phyloP scores from a whole-genome alignment of 2,113 vertebrate species.

The Cariama cristata region DNA sequence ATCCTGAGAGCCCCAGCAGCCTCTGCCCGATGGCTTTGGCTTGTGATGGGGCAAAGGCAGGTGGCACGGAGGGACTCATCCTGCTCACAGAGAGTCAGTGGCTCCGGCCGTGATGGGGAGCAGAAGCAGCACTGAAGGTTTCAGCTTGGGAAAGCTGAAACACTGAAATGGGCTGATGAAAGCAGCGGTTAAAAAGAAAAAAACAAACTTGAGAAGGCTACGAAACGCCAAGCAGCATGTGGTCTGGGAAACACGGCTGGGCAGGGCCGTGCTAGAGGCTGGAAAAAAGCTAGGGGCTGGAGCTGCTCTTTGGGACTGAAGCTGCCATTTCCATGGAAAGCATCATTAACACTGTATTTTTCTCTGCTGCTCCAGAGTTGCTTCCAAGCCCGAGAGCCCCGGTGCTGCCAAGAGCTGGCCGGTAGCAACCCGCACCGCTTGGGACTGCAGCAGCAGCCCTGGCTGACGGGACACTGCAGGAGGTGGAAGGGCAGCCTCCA shows the following conservation, averaged over 20 bases:
- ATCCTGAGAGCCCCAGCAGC: neutral
- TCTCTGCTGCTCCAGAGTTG: neutral
- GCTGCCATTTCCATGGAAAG: neutral
- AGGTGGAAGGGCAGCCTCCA: neutral
- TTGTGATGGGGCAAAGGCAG: neutral
- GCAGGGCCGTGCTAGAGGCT: neutral
- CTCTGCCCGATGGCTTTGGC: neutral
- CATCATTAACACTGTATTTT: neutral
- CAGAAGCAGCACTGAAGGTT: neutral
- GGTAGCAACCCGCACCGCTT: neutral
- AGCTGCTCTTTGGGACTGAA: neutral
- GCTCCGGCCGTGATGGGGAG: neutral
- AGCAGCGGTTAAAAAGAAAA: neutral
- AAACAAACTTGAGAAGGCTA: neutral
- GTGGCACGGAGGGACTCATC: neutral
- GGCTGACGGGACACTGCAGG: fast-evolving
- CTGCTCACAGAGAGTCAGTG: neutral
- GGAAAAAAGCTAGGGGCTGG: no score
- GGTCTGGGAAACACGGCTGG: neutral
- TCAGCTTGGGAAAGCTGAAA: neutral
- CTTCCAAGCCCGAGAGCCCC: neutral
- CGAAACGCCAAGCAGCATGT: neutral
- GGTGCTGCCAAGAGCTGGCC: fast-evolving
- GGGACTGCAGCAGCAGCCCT: neutral
- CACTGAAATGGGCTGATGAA: neutral